Evolutionary conservation across 2,888 invertebrate genomes (phyloP).

Genomic region (Meandrusa payeni): DNA sequence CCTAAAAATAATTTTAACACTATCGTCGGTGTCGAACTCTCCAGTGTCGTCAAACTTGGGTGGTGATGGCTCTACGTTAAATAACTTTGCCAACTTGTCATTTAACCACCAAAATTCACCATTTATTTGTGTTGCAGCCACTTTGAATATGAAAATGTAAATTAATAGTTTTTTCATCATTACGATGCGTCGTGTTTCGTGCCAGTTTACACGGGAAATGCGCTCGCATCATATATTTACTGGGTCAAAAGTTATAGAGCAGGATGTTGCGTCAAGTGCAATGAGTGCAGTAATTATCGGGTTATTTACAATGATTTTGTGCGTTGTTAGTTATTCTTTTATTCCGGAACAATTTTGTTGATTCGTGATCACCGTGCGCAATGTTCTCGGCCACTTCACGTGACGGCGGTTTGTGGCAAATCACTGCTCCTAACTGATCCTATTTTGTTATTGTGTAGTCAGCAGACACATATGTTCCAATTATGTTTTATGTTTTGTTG

Average conservation of each 20-base stretch:
- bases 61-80: constrained; percentile 39
- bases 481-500: too few relatives aligned
- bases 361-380: constrained; percentile 44
- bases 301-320: constrained; percentile 49
- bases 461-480: too few relatives aligned
- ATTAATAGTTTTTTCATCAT: constrained; percentile 44
- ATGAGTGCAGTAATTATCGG: constrained; percentile 48
- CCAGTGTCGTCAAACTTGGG: constrained; percentile 53
- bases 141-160: constrained; percentile 38
- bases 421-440: constrained; percentile 35
- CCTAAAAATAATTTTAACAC: constrained; percentile 53
- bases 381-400: constrained; percentile 44
- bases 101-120: constrained; percentile 73
- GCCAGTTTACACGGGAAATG: constrained; percentile 32
- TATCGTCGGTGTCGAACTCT: constrained; percentile 62
- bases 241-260: constrained; percentile 36
- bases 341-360: constrained; percentile 53
- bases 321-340: constrained; percentile 43
- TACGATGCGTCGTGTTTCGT: constrained; percentile 28
- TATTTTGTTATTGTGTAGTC: too few relatives aligned
- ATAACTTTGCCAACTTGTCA: constrained; percentile 46
- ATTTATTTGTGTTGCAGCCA: constrained; percentile 49
- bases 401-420: constrained; percentile 41
- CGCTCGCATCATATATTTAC: constrained; percentile 32
- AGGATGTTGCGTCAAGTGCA: constrained; percentile 52